Percentiles rank a stretch among this genome's conserved stretches.
phyloP scores from a whole-genome alignment of 2,797 vertebrate species.

The Ispidina picta region DNA sequence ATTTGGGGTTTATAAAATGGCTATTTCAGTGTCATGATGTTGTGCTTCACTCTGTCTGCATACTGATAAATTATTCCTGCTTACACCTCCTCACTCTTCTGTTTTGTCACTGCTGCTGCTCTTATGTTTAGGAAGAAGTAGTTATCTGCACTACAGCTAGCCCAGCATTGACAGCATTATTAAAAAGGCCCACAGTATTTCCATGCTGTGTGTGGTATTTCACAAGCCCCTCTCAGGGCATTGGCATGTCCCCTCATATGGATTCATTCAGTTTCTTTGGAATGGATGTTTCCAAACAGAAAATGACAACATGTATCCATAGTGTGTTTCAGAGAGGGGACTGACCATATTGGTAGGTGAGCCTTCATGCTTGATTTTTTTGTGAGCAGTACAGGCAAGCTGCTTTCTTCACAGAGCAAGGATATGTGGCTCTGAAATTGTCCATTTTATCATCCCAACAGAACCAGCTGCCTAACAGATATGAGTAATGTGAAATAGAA shows the following conservation, averaged over 20 bases:
- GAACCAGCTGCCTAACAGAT: not conserved
- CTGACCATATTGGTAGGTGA: not conserved
- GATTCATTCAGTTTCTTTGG: not conserved
- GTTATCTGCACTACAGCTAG: not conserved
- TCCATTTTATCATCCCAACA: not conserved
- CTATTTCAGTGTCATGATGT: not conserved
- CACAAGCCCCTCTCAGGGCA: not conserved
- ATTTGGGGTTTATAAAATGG: not conserved
- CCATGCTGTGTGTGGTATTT: fast-evolving
- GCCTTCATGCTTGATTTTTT: not conserved
- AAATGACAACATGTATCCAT: not conserved
- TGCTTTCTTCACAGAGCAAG: not conserved
- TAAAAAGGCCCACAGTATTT: not conserved
- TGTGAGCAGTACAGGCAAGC: not conserved
- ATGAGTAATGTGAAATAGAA: not conserved
- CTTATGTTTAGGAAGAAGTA: not conserved
- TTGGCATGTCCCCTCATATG: not conserved
- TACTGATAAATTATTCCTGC: not conserved
- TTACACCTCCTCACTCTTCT: not conserved
- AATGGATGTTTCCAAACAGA: not conserved
- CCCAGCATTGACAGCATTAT: not conserved
- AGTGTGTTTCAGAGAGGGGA: not conserved
- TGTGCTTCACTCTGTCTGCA: not conserved
- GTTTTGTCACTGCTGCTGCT: not conserved
- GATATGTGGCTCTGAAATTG: not conserved